phyloP scores from a whole-genome alignment of 1,140 invertebrate species.

The Drosophila hydei region DNA sequence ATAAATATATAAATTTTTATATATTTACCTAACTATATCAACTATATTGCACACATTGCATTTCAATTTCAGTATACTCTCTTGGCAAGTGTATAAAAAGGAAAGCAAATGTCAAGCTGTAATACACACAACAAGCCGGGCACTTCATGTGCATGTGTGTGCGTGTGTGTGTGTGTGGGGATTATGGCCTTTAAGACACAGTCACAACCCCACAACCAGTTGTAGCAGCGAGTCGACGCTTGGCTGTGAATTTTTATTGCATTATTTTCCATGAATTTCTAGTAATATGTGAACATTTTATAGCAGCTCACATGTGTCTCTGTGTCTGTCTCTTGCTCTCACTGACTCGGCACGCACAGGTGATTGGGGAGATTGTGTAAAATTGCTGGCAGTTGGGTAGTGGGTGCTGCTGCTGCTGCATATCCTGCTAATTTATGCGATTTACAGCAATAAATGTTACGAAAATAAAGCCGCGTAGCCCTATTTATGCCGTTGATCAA shows the following conservation, averaged over 20 bases:
- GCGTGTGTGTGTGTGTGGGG: constrained; percentile 26
- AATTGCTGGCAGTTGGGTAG: background rate
- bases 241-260: constrained; percentile 83
- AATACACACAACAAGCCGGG: constrained; percentile 6
- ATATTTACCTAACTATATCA: background rate
- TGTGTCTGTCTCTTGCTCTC: constrained; percentile 7
- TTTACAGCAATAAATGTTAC: constrained; percentile 27
- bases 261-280: constrained; percentile 82
- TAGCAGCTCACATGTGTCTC: constrained; percentile 43
- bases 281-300: constrained; percentile 76
- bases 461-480: constrained; percentile 3
- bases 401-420: background rate
- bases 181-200: constrained; percentile 67
- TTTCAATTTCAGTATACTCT: background rate
- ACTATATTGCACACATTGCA: background rate
- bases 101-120: constrained; percentile 36
- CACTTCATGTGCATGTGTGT: constrained; percentile 15
- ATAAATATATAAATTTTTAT: background rate
- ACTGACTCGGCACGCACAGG: constrained; percentile 40
- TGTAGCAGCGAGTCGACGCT: constrained; percentile 29
- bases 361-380: constrained; percentile 32
- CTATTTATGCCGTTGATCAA: constrained; percentile 41
- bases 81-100: constrained; percentile 16
- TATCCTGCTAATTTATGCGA: constrained; percentile 61
- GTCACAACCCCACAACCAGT: constrained; percentile 12